These are phyloP conservation scores for Meda fulgida DNA, from an alignment of 2,797 vertebrate species.

Conservation along the genomic window DNA sequence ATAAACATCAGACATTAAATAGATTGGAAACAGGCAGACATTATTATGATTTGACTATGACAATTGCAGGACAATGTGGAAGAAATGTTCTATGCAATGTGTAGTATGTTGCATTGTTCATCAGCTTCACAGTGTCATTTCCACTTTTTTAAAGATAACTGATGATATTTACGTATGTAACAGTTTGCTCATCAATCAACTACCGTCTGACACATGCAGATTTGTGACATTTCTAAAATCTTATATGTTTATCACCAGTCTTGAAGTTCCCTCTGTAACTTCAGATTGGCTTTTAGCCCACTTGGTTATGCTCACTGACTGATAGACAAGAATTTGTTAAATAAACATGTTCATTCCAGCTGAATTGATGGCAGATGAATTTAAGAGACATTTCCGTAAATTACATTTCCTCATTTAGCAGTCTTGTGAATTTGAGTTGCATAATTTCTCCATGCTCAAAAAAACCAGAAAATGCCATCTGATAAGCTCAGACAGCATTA, in stretches of 20 bases:
- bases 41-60: neutral
- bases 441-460: neutral
- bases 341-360: neutral
- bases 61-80: neutral
- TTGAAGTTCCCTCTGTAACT: neutral
- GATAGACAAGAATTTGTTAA: neutral
- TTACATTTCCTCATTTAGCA: neutral
- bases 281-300: no score
- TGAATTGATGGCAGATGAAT: no score
- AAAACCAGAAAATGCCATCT: neutral
- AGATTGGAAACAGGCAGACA: neutral
- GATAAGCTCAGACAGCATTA: no score
- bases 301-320: no score
- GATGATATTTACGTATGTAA: neutral
- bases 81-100: neutral
- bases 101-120: neutral
- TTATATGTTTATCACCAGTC: neutral
- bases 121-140: neutral
- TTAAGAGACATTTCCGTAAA: no score
- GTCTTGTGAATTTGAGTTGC: neutral
- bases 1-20: neutral
- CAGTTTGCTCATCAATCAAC: neutral
- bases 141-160: neutral
- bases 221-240: neutral
- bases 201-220: neutral